Base-by-base conservation (phyloP, 2,888 invertebrate genomes). In the Salticus scenicus region DNA sequence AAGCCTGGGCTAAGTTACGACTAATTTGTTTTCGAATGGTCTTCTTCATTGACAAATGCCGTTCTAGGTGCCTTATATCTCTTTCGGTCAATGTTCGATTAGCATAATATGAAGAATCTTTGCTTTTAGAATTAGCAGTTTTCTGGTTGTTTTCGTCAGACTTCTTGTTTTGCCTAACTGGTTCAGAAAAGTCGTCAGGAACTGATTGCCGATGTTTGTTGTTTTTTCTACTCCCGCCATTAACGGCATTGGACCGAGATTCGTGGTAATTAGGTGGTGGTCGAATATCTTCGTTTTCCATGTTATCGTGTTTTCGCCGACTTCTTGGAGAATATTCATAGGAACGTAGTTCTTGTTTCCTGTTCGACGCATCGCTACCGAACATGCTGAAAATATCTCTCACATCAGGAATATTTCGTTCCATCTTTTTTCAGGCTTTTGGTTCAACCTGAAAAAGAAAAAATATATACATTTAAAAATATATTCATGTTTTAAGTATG, bases 31-130 rank as follows among this genome's bases (percentile, higher is more conserved):
- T 95, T 89, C 95, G 92, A 89, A 96, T 96, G 24, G 95, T 96
- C 91, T 96, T 96, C 92, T 96, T 96, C 96, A 96, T 96, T 90
- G 95, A 95, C 89, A 96, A 93, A 91, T 95, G 95, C 89, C 95
- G 92, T 90, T 96, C 96, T 64, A 96, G 91, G 24, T 95, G 95
- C 90, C 94, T 94, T 47, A 94, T 94, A 66, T 91, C 90, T 10
- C 84, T 72, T 87, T 89, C 90, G 0, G 88, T 88, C 17, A 87
- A 74, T 14, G 88, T 87, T 10, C 85, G 77, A 17, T 70, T 85
- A 14, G 77, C 51, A 42, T 87, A 87, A 47, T 77, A 67, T 31
- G 75, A 42, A 17, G 76, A 73, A 51, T 75, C 78, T 30, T 84
- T 81, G 27, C 42, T 31, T n/a, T 71, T 77, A 10, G 51, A 12